A percentile compares a stretch with the other conserved stretches of the same genome.
These are phyloP conservation scores for Dendrocincla fuliginosa DNA, from an alignment of 2,797 vertebrate genomes.

Conservation along the genomic window DNA sequence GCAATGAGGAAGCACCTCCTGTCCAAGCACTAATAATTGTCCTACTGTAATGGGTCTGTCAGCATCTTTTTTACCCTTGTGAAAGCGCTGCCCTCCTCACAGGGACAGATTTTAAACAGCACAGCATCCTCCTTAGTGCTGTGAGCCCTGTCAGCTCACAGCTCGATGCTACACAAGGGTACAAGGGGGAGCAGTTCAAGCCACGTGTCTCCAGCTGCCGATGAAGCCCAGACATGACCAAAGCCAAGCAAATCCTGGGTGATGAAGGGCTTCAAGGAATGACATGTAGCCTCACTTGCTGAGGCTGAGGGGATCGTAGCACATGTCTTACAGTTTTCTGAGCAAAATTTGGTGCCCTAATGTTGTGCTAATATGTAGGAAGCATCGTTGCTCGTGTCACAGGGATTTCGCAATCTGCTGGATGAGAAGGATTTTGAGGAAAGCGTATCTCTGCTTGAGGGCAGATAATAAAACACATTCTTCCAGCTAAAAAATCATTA, in stretches of 20 bases:
- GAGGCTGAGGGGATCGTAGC: neutral
- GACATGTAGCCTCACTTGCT: neutral
- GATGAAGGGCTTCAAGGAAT: neutral
- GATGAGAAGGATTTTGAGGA: neutral
- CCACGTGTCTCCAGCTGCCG: neutral
- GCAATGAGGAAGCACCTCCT: neutral
- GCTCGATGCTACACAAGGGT: fast-evolving
- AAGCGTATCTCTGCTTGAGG: neutral
- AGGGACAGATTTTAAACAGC: neutral
- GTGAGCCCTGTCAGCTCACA: neutral
- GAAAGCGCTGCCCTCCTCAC: fast-evolving
- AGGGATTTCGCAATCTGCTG: neutral
- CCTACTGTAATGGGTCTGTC: fast-evolving
- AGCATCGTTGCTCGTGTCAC: neutral
- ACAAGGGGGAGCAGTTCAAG: neutral
- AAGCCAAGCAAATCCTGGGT: fast-evolving
- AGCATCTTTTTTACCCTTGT: neutral
- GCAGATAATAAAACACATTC: neutral
- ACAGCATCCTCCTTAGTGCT: neutral
- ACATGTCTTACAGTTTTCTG: neutral
- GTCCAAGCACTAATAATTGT: neutral
- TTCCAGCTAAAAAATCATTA: neutral
- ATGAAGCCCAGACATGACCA: fast-evolving
- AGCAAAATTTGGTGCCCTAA: neutral
- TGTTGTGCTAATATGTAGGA: neutral